Base-by-base conservation (phyloP, 1,140 invertebrate species). In the Leptinotarsa undecemlineata region DNA sequence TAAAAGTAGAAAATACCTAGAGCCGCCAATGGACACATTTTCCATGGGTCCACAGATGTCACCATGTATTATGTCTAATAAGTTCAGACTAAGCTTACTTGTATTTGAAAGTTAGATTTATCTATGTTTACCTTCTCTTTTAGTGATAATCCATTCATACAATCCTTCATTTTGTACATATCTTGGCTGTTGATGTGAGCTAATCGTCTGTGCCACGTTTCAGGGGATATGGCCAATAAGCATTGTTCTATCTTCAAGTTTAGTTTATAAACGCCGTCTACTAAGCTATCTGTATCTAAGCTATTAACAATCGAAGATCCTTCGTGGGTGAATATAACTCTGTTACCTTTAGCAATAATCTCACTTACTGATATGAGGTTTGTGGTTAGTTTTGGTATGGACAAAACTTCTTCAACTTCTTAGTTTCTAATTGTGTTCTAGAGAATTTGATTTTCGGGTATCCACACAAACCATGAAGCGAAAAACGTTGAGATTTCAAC, bases 1-100 rank as follows among this genome's bases (percentile, higher is more conserved):
- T 13, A 76, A 57, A 26, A 71, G 5, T 21, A 69, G 48, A 51
- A 6, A 64, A 23, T 64, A 64, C 23, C 20, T 64, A 14, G 62
- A 15, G 15, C 62, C 20, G 23, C 67, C 67, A 42, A 68, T 19
- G 19, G 67, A 68, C 17, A 26, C 15, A 23, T 26, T 26, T 42
- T 42, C 67, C 67, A 68, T 68, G 26, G 33, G 67, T 13, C 67
- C 67, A 23, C 67, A 68, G 14, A 68, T 14, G 33, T 68, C 26
- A 68, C 20, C 33, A 17, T 48, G 67, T 15, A 85, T 72, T 76
- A 85, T 81, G 72, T 86, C 74, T 8, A 84, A 76, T 23, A 79
- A 17, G 57, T 73, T 48, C 26, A 26, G 14, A 64, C 75, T 19
- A 77, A 73, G 74, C 78, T 76, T 20, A 61, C 57, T 20, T 78